These are phyloP conservation scores for Apeltes quadracus DNA, from an alignment of 2,113 vertebrate species.

Conservation along the genomic window DNA sequence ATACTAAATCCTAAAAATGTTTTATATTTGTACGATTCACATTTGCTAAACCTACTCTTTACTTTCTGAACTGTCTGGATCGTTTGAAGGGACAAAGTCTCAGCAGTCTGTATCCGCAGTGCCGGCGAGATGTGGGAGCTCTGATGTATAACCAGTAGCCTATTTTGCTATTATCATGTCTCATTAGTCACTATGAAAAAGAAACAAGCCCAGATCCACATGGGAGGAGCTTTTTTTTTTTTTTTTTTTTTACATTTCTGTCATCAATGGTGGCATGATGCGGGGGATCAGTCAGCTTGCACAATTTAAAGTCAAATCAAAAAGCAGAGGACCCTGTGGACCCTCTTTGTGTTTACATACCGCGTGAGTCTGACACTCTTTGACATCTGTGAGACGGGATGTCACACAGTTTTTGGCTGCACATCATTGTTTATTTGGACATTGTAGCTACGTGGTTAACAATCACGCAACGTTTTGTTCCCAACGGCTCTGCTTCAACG, in stretches of 20 bases:
- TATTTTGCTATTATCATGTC: constrained; percentile 1
- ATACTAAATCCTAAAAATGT: neutral
- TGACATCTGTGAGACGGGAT: constrained; percentile 19
- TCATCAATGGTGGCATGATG: constrained; percentile 35
- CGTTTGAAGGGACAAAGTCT: neutral
- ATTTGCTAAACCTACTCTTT: neutral
- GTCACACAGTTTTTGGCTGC: neutral
- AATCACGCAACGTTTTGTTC: neutral
- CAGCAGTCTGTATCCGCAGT: constrained; percentile 10
- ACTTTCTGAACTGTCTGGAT: neutral
- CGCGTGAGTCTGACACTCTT: constrained; percentile 7
- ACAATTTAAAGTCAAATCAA: constrained; percentile 9
- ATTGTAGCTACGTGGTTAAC: neutral
- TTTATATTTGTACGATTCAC: neutral
- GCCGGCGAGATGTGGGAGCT: constrained; percentile 11
- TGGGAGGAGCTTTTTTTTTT: neutral
- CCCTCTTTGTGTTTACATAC: constrained; percentile 8
- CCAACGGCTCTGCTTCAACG: neutral
- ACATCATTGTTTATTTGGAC: constrained; percentile 18
- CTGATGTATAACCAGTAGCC: neutral
- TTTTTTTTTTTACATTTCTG: neutral
- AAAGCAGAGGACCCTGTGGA: constrained; percentile 26
- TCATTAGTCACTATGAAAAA: neutral
- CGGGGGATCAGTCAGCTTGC: constrained; percentile 35
- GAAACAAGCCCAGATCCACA: neutral